Conservation (phyloP, 1,140 invertebrate species). For the Lucilia sericata region DNA sequence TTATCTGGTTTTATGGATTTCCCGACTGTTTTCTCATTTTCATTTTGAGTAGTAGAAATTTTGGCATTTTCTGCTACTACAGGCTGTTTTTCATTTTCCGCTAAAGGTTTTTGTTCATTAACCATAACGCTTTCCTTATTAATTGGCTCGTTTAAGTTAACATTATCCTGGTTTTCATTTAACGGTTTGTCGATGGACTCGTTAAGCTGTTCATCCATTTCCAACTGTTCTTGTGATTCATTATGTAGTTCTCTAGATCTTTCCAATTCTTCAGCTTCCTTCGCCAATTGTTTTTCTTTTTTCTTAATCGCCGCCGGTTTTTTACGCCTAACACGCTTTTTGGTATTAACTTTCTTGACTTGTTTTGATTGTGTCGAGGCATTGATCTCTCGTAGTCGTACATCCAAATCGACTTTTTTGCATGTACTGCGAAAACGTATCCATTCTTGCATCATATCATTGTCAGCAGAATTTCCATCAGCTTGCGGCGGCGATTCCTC, state of each 20-base stretch:
- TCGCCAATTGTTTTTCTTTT: constrained; percentile 24
- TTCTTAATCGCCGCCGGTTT: constrained; percentile 10
- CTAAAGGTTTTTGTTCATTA: neutral
- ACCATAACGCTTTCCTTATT: neutral
- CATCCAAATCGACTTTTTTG: constrained; percentile 53
- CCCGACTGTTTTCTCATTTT: neutral
- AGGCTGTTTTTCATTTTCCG: neutral
- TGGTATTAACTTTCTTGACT: constrained; percentile 35
- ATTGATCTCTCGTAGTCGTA: constrained; percentile 59
- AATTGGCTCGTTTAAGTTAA: neutral
- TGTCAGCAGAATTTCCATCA: constrained; percentile 44
- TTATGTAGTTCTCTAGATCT: neutral
- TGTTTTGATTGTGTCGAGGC: constrained; percentile 45
- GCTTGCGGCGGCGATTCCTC: constrained; percentile 25
- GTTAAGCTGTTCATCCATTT: neutral
- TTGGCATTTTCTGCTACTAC: constrained; percentile 45
- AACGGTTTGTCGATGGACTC: neutral
- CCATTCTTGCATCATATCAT: constrained; percentile 57
- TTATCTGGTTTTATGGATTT: neutral
- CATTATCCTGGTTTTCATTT: neutral
- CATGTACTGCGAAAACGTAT: constrained; percentile 52
- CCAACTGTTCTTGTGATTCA: neutral
- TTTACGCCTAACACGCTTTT: constrained; percentile 34
- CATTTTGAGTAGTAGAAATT: constrained; percentile 56
- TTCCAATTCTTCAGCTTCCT: constrained; percentile 4